Evolutionary conservation across 1,140 invertebrate species (phyloP).

Genomic region (Drosophila rhopaloa): DNA sequence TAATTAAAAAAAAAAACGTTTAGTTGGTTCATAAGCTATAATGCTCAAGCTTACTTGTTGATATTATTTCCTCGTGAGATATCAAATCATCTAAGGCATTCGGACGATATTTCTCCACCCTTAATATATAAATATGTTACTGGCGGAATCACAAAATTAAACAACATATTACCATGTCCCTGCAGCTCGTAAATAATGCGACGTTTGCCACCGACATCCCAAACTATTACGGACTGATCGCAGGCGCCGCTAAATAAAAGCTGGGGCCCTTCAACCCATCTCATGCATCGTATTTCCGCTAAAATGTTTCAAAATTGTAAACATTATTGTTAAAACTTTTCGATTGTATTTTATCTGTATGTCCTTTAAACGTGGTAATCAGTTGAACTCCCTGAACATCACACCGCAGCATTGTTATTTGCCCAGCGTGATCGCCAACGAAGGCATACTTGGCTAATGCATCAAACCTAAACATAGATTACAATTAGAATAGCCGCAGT

Average conservation of each 20-base stretch:
- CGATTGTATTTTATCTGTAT: slow-evolving; percentile 89
- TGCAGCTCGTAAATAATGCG: slow-evolving; percentile 99
- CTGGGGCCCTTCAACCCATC: slow-evolving; percentile 95
- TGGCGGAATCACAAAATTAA: too few species aligned
- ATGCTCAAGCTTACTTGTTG: slow-evolving; percentile 91
- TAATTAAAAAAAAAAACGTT: neutral
- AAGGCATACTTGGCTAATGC: slow-evolving; percentile 97
- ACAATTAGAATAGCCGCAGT: neutral
- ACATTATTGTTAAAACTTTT: neutral
- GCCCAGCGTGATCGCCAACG: slow-evolving; percentile 97
- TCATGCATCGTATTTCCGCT: slow-evolving; percentile 92
- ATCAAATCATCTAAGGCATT: too few species aligned
- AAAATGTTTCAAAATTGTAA: slow-evolving; percentile 6
- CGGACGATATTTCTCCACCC: too few species aligned
- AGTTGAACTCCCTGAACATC: slow-evolving; percentile 90
- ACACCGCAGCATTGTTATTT: slow-evolving; percentile 97
- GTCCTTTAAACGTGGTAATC: slow-evolving; percentile 97
- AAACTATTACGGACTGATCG: slow-evolving; percentile 98
- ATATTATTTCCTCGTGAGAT: too few species aligned
- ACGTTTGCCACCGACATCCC: slow-evolving; percentile 99
- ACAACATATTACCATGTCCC: too few species aligned
- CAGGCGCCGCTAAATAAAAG: slow-evolving; percentile 97
- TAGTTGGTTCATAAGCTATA: neutral
- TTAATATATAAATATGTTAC: too few species aligned
- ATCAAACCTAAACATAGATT: slow-evolving; percentile 91